Percentiles rank a stretch among this genome's conserved stretches.
phyloP scores from a whole-genome alignment of 2,888 invertebrate species.

The Galerucella calmariensis region DNA sequence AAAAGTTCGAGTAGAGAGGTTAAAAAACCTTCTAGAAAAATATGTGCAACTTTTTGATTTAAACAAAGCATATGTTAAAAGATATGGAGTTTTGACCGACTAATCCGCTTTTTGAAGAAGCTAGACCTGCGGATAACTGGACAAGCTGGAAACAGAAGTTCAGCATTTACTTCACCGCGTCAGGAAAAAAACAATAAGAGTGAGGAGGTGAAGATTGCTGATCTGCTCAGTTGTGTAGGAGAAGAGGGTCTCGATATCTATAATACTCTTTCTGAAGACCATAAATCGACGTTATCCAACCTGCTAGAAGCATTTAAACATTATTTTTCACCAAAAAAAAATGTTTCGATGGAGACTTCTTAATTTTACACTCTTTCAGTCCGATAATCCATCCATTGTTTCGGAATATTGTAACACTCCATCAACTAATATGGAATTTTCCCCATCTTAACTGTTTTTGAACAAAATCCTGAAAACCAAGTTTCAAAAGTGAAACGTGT shows the following conservation, averaged over 20 bases:
- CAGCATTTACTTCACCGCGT: not conserved
- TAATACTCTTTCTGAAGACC: not conserved
- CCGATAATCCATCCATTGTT: not conserved
- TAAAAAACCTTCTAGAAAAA: no score
- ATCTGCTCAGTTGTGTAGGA: conserved; percentile 5
- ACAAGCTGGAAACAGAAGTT: conserved; percentile 2
- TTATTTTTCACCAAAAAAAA: not conserved
- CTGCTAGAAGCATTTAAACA: not conserved
- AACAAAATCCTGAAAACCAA: no score
- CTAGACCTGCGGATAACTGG: conserved; percentile 11
- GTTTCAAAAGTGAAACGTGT: no score
- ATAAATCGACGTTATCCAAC: not conserved
- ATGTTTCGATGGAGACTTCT: not conserved
- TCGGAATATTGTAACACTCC: no score
- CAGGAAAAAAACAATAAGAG: not conserved
- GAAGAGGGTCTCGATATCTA: not conserved
- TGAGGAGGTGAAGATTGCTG: conserved; percentile 11
- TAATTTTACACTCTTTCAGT: not conserved
- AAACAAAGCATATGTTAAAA: not conserved
- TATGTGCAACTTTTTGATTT: no score
- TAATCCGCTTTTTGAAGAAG: not conserved
- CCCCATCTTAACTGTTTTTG: no score
- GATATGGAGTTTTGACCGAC: conserved; percentile 7
- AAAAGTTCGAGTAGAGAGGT: no score
- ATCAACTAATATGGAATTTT: no score